These are phyloP conservation scores for Agonopterix subpropinquella DNA, from an alignment of 2,888 invertebrate genomes.

Conservation along the genomic window DNA sequence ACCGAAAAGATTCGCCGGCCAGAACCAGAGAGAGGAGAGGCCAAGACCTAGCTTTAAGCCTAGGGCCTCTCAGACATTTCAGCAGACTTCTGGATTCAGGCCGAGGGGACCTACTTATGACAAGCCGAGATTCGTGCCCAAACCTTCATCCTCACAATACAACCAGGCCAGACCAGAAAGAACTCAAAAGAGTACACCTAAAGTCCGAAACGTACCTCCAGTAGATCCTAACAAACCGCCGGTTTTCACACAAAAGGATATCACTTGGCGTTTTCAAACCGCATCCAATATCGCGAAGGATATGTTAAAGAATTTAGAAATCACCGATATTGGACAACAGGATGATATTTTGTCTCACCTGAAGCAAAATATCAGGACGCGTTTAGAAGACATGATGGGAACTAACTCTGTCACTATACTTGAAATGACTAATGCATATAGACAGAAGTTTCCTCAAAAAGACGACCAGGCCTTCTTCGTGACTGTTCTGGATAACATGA, in stretches of 20 bases:
- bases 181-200: no score
- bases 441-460: constrained; percentile 3
- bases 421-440: constrained; percentile 15
- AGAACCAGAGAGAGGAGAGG: neutral
- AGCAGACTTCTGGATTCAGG: neutral
- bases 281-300: constrained; percentile 8
- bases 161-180: no score
- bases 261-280: constrained; percentile 11
- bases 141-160: neutral
- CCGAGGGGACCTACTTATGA: neutral
- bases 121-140: neutral
- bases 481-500: constrained; percentile 5
- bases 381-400: constrained; percentile 19
- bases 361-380: constrained; percentile 16
- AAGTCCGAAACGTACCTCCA: no score
- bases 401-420: constrained; percentile 5
- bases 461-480: constrained; percentile 5
- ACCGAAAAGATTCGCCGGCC: neutral
- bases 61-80: neutral
- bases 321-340: neutral
- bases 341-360: constrained; percentile 7
- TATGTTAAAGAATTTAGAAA: neutral
- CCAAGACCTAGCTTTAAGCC: neutral
- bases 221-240: neutral
- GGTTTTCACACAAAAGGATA: constrained; percentile 7